Evolutionary conservation across 2,888 invertebrate species (phyloP), one percentile per base, ranked within the genome.

Genomic region (Euphydryas editha): DNA sequence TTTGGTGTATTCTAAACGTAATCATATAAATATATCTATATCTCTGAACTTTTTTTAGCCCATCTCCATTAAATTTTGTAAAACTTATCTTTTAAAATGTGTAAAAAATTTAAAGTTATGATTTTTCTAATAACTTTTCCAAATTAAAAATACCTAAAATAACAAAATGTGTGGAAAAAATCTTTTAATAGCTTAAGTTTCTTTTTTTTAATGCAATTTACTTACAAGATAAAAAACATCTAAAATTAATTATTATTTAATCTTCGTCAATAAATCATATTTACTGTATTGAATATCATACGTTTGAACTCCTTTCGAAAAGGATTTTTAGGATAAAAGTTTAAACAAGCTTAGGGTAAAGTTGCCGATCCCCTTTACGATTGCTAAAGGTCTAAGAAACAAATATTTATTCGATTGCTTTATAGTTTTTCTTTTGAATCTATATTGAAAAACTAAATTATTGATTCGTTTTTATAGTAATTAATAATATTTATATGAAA

Each of bases 301-400:
- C 49, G 49, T 51, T 49, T 42, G 51, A 64, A 51, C 30, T 64
- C 47, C 58, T 57, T 46, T 64, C 51, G 42, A 58, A 63, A 90
- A 87, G 90, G 90, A 90, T 90, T 91, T 83, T 87, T 86, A 86
- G 86, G 85, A 90, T 87, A 87, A 88, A 91, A 92, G 86, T 91
- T 91, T 91, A 90, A 91, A 91, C 87, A 92, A 92, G 90, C 92
- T 92, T 91, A 88, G 87, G 88, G 81, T 81, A 77, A 89, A 87
- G 88, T 91, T 85, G 82, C 81, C 81, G 83, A 86, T 88, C 90
- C 88, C 49, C 90, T 91, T 89, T 87, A 89, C 89, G 88, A 88
- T 86, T 88, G 87, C 85, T 84, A 88, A 90, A 90, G 89, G 90
- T 88, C 88, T 86, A 87, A 86, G 85, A 88, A 84, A 87, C 84